A percentile compares a stretch with the other conserved stretches of the same genome.
These are phyloP conservation scores for Amphimallon solstitiale DNA, from an alignment of 2,888 invertebrate species.

Conservation along the genomic window DNA sequence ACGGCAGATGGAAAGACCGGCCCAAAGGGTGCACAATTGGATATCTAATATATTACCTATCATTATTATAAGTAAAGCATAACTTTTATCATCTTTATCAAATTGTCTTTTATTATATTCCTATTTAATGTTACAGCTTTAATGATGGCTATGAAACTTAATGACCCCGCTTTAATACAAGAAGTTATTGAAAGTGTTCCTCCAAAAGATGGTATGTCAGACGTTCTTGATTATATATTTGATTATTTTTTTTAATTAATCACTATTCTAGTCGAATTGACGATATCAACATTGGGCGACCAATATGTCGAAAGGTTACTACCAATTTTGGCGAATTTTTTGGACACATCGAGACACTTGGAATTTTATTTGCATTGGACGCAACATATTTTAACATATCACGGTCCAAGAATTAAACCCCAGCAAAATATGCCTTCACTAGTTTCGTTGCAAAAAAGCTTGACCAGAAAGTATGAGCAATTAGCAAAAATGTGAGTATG, in stretches of 20 bases:
- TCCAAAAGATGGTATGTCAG: slow-evolving; percentile 74
- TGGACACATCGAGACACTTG: slow-evolving; percentile 84
- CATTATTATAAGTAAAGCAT: too few relatives aligned
- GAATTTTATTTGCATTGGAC: slow-evolving; percentile 91
- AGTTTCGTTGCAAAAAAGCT: slow-evolving; percentile 79
- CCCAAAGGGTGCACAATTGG: too few relatives aligned
- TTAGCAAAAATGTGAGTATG: slow-evolving; percentile 84
- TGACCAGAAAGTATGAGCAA: slow-evolving; percentile 82
- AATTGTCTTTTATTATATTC: slow-evolving; percentile 30
- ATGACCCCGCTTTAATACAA: slow-evolving; percentile 79
- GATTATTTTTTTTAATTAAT: slow-evolving; percentile 11
- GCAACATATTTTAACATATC: slow-evolving; percentile 72
- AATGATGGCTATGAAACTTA: slow-evolving; percentile 85
- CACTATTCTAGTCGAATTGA: slow-evolving; percentile 76
- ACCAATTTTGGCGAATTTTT: slow-evolving; percentile 73
- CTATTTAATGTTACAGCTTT: slow-evolving; percentile 70
- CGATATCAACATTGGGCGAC: slow-evolving; percentile 75
- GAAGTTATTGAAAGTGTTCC: slow-evolving; percentile 87
- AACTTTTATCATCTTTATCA: too few relatives aligned
- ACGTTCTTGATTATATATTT: slow-evolving; percentile 29
- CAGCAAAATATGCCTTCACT: slow-evolving; percentile 74
- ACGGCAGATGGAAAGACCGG: too few relatives aligned
- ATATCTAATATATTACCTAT: too few relatives aligned
- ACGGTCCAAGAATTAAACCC: slow-evolving; percentile 68
- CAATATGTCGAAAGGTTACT: slow-evolving; percentile 81